These are phyloP conservation scores for Apteryx mantelli DNA, from an alignment of 2,113 vertebrate genomes.

Conservation along the genomic window DNA sequence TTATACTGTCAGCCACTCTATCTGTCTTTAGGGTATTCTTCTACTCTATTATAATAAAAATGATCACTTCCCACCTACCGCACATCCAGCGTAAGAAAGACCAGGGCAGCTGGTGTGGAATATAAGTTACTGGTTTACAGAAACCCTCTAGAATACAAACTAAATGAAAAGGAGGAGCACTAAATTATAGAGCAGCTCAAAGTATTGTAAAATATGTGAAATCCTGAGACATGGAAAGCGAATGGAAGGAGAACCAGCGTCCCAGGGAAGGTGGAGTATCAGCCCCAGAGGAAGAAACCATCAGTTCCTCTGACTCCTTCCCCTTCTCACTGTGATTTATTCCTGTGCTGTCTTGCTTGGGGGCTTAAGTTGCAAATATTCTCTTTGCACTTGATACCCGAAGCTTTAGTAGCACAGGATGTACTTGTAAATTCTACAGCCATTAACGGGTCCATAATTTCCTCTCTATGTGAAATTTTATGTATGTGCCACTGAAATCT, in stretches of 20 bases:
- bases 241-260: background rate
- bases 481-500: background rate
- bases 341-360: background rate
- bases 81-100: background rate
- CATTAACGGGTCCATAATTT: background rate
- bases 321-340: background rate
- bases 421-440: background rate
- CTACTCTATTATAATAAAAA: background rate
- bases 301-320: background rate
- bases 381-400: background rate
- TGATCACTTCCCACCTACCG: background rate
- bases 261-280: background rate
- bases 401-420: background rate
- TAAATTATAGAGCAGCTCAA: background rate
- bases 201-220: background rate
- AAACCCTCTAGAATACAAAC: background rate
- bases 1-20: background rate
- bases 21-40: conserved; percentile 9
- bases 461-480: background rate
- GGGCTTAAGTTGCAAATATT: background rate
- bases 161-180: background rate
- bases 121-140: background rate
- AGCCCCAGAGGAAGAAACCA: background rate
- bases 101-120: background rate
- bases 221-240: background rate